Evolutionary conservation across 1,140 invertebrate species (phyloP).

Genomic region (Daktulosphaira vitifoliae): DNA sequence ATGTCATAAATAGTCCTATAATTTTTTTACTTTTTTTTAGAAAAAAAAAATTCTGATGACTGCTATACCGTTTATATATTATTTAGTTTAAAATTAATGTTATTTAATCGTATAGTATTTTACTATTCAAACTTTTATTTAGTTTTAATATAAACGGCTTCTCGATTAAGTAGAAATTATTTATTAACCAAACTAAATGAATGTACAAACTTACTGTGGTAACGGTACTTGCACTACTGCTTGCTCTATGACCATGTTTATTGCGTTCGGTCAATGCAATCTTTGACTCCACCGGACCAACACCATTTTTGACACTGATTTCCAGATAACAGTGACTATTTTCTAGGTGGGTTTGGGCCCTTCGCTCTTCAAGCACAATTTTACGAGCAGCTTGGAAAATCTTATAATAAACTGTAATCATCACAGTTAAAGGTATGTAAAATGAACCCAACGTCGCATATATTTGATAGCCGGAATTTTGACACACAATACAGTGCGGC

Average conservation of each 20-base stretch:
- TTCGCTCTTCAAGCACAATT: constrained; percentile 74
- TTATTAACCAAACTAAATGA: too few species aligned
- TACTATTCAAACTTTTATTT: too few species aligned
- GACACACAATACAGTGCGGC: constrained; percentile 66
- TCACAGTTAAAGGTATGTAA: constrained; percentile 79
- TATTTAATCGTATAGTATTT: too few species aligned
- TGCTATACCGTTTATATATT: too few species aligned
- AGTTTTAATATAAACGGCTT: too few species aligned
- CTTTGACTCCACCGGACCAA: constrained; percentile 53
- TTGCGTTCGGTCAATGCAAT: constrained; percentile 46
- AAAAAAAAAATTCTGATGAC: too few species aligned
- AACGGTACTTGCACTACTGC: constrained; percentile 55
- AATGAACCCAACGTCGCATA: constrained; percentile 85
- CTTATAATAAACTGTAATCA: constrained; percentile 86
- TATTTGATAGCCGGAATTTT: constrained; percentile 73
- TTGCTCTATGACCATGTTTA: constrained; percentile 45
- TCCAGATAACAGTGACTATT: constrained; percentile 63
- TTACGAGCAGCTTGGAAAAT: constrained; percentile 76
- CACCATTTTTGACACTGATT: constrained; percentile 57
- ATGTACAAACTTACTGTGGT: constrained; percentile 41
- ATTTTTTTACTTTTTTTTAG: too few species aligned
- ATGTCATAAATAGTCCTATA: too few species aligned
- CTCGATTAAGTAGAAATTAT: too few species aligned
- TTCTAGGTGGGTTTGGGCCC: constrained; percentile 74
- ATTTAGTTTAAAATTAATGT: too few species aligned